phyloP scores from a whole-genome alignment of 2,113 vertebrate genomes.

The Cheirogaleus medius region DNA sequence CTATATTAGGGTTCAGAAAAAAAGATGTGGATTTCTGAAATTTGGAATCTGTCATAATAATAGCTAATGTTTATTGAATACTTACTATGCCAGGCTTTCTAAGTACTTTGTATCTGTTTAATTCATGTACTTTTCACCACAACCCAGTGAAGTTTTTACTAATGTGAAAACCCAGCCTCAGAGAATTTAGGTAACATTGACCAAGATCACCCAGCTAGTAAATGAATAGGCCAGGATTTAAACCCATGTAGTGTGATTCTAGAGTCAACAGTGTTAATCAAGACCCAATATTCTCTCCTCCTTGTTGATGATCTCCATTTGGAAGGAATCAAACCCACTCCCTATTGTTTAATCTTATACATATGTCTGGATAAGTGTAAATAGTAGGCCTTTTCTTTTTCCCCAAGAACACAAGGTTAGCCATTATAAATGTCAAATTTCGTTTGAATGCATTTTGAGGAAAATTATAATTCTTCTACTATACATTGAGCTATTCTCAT shows the following conservation, averaged over 20 bases:
- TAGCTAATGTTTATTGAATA: not conserved
- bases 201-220: not conserved
- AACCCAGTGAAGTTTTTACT: slow-evolving; percentile 6
- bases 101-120: not conserved
- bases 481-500: not conserved
- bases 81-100: not conserved
- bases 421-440: not conserved
- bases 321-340: not conserved
- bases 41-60: not conserved
- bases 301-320: not conserved
- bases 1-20: not conserved
- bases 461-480: slow-evolving; percentile 15
- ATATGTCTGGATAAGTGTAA: not conserved
- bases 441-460: not conserved
- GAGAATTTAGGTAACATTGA: not conserved
- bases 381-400: not conserved
- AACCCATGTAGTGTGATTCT: not conserved
- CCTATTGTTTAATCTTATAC: not conserved
- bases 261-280: not conserved
- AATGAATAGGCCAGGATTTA: not conserved
- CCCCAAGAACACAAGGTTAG: not conserved
- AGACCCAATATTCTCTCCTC: not conserved
- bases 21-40: not conserved
- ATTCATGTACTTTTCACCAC: slow-evolving; percentile 1
- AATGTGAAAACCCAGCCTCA: not conserved